Base-by-base conservation (phyloP, 2,113 vertebrate species). In the Neoarius graeffei region DNA sequence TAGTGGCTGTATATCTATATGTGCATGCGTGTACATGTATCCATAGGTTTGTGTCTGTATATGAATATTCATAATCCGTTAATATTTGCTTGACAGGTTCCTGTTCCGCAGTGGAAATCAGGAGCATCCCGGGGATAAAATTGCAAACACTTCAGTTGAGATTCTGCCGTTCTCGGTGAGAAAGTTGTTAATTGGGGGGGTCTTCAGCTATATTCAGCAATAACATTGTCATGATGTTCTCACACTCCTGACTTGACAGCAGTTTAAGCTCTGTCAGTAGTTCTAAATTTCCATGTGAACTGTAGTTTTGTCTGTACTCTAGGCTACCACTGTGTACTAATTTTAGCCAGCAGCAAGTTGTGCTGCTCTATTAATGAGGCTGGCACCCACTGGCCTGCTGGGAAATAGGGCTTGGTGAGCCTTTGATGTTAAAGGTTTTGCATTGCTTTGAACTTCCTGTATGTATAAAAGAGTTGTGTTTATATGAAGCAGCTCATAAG, bases 41-140 rank as follows among this genome's bases (percentile, higher is more conserved):
- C 67, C 42, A 86, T 66, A 48, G 50, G 13, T 54, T 73, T 60
- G 5, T 9, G 5, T 9, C 11, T 84, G 48, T 42, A 27, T 56
- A 67, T 79, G 23, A 64, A 79, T 79, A 23, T 92, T 89, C 90
- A 88, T 87, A 0, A 81, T 83, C 60, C 23, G 9, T 25, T 73
- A 56, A 81, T 0, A 13, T 92, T 86, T 92, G 94, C 1, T 86
- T 92, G 94, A 3, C 91, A 99, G 98, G 93, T 99, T 98, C 91
- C 94, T 99, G 88, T 99, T 99, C 94, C 98, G 97, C 87, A 99
- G 97, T 86, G 98, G 98, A 79, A 99, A 99, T 92, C 96, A 97
- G 92, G 98, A 99, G 88, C 98, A 99, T 85, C 98, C 98, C 23
- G 98, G 97, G 84, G 98, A 99, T 92, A 96, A 96, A 93, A 95